A percentile compares a stretch with the other conserved stretches of the same genome.
phyloP scores from a whole-genome alignment of 64 coral and sea anemone genomes.

The Dendrophyllia cribrosa region DNA sequence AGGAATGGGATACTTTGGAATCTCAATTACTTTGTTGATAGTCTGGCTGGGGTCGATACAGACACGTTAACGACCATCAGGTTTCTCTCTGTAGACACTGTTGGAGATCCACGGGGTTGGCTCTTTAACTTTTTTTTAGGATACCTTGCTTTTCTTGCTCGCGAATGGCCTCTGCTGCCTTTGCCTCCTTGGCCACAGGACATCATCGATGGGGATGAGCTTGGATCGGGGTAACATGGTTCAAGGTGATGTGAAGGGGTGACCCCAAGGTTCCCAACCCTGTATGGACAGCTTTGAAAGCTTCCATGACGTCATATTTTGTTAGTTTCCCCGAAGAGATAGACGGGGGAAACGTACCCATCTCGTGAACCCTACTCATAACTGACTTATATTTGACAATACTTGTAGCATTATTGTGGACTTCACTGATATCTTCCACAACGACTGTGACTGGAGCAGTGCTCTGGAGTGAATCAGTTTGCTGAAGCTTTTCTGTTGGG shows the following conservation, averaged over 20 bases:
- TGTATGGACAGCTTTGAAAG: too few relatives aligned
- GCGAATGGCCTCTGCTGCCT: conserved; percentile 11
- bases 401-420: background rate
- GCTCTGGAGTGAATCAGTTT: background rate
- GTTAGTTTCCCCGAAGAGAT: conserved; percentile 49
- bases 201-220: conserved; percentile 62
- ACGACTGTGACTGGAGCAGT: too few relatives aligned
- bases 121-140: conserved; percentile 28
- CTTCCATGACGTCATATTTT: background rate
- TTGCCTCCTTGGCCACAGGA: conserved; percentile 49
- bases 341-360: conserved; percentile 27
- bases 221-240: conserved; percentile 4
- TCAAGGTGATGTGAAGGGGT: too few relatives aligned
- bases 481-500: background rate
- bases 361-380: too few relatives aligned
- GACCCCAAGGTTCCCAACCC: too few relatives aligned
- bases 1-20: conserved; percentile 45
- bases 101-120: conserved; percentile 60
- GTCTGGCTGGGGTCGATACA: conserved; percentile 65
- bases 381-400: background rate
- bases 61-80: conserved; percentile 62
- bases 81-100: conserved; percentile 70
- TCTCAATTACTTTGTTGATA: background rate
- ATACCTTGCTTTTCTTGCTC: conserved; percentile 18
- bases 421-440: background rate